Conservation (phyloP, 2,888 invertebrate species). For the Tridacna crocea region DNA sequence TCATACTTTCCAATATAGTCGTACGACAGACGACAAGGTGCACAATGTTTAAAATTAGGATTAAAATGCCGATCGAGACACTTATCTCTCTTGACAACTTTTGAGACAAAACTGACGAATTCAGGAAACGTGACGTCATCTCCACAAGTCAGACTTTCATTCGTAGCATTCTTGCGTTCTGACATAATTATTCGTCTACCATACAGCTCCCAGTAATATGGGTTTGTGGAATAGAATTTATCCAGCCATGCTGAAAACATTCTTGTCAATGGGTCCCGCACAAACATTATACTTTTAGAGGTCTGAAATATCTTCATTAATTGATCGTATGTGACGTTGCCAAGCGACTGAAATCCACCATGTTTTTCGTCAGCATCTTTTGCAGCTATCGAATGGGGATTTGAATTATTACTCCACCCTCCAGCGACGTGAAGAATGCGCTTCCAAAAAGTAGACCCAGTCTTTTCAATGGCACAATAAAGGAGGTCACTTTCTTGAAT, state of each 20-base stretch:
- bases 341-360: slow-evolving; percentile 35
- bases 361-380: slow-evolving; percentile 28
- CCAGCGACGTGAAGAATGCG: slow-evolving; percentile 58
- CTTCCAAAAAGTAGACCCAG: slow-evolving; percentile 70
- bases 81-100: slow-evolving; percentile 31
- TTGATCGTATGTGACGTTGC: slow-evolving; percentile 17
- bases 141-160: slow-evolving; percentile 53
- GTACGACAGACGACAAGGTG: slow-evolving; percentile 61
- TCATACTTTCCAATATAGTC: slow-evolving; percentile 69
- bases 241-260: slow-evolving; percentile 69
- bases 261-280: slow-evolving; percentile 63
- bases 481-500: slow-evolving; percentile 37
- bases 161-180: slow-evolving; percentile 36
- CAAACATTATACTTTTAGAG: slow-evolving; percentile 53
- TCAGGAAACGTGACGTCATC: slow-evolving; percentile 65
- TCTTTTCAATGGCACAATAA: slow-evolving; percentile 69
- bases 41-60: slow-evolving; percentile 63
- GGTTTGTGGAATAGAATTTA: slow-evolving; percentile 65
- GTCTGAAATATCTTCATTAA: slow-evolving; percentile 14
- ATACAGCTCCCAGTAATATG: slow-evolving; percentile 51
- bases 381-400: slow-evolving; percentile 25
- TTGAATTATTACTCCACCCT: slow-evolving; percentile 39
- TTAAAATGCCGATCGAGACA: slow-evolving; percentile 64
- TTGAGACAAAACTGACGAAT: slow-evolving; percentile 58
- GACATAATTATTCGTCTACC: slow-evolving; percentile 45